Conservation (phyloP, 2,113 vertebrate genomes). For the Engraulis encrasicolus region DNA sequence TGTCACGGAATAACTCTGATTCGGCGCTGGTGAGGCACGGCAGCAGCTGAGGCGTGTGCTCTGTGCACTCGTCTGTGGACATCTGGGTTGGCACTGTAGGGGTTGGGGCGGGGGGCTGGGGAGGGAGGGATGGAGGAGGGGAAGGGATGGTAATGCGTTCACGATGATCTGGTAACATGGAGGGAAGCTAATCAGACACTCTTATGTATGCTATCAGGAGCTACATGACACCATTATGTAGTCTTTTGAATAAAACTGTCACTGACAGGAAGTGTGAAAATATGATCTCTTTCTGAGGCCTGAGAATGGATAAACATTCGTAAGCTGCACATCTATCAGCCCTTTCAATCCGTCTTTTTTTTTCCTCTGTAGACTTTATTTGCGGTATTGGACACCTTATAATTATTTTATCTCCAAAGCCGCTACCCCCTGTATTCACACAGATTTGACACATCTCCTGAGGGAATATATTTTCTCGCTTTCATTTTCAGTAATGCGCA, state of each 20-base stretch:
- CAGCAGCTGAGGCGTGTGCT: neutral
- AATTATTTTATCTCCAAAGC: constrained; percentile 60
- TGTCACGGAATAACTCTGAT: constrained; percentile 35
- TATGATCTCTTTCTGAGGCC: neutral
- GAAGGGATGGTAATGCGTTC: neutral
- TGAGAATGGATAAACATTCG: neutral
- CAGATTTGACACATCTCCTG: constrained; percentile 61
- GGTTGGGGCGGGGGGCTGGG: neutral
- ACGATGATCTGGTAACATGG: neutral
- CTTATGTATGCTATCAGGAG: neutral
- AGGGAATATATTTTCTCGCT: constrained; percentile 57
- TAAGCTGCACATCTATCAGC: neutral
- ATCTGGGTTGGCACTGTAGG: constrained; percentile 32
- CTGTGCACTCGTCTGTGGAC: constrained; percentile 4
- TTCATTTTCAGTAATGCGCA: constrained; percentile 16
- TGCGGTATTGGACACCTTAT: constrained; percentile 51
- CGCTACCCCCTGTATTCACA: constrained; percentile 46
- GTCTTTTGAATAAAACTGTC: neutral
- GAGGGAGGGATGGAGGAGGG: neutral
- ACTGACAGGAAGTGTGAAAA: neutral
- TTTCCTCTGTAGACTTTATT: constrained; percentile 41
- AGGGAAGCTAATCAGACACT: neutral
- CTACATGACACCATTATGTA: neutral
- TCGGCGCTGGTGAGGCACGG: neutral
- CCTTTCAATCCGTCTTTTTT: neutral